phyloP scores from a whole-genome alignment of 2,888 invertebrate species.

The Strigamia crassipes region DNA sequence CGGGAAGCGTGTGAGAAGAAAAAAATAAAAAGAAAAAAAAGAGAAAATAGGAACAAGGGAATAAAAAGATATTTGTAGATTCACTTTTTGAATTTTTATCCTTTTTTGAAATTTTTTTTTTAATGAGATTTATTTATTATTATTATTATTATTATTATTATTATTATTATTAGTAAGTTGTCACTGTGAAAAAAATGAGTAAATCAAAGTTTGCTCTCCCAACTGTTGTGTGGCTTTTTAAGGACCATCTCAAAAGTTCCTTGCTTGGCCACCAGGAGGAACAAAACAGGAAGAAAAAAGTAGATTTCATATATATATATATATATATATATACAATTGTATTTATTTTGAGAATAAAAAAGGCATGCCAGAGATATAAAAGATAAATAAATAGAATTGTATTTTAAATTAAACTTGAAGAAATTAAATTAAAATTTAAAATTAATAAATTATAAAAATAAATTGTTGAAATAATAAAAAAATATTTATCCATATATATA shows the following conservation, averaged over 20 bases:
- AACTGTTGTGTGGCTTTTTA: constrained; percentile 61
- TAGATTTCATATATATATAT: constrained; percentile 1
- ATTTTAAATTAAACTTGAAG: not conserved
- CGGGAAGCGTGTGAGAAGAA: constrained; percentile 46
- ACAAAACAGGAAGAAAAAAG: constrained; percentile 50
- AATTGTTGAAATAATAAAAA: not conserved
- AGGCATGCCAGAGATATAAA: constrained; percentile 44
- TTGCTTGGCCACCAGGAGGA: constrained; percentile 62
- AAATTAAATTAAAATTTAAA: not conserved
- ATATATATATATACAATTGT: not conserved
- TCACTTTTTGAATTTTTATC: not conserved
- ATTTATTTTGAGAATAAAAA: not conserved
- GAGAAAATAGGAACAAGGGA: constrained; percentile 55
- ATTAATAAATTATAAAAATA: not conserved
- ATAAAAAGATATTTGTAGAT: not conserved
- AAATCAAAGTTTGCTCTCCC: not conserved
- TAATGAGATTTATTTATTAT: not conserved
- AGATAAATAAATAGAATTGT: constrained; percentile 47
- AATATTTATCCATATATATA: constrained; percentile 44
- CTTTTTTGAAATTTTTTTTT: too few relatives aligned
- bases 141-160: not conserved
- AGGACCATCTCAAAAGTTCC: constrained; percentile 95
- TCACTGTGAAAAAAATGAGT: constrained; percentile 8
- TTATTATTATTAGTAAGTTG: constrained; percentile 11
- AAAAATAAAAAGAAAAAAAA: constrained; percentile 48